Conservation (phyloP, 2,113 vertebrate genomes). For the Proteles cristata region DNA sequence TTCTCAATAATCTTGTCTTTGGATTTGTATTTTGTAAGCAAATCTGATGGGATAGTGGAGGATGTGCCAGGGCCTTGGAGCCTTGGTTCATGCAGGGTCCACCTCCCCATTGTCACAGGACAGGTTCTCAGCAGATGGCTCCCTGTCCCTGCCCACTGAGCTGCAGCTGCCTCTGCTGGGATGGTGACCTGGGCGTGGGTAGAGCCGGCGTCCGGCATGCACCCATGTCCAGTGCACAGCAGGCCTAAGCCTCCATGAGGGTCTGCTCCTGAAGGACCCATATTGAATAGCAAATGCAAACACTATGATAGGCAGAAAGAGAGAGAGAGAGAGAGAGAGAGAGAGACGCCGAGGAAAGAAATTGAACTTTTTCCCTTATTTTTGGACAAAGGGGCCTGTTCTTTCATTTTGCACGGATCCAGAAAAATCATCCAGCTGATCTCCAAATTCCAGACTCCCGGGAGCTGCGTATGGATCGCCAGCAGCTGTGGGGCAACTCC, state of each 20-base stretch:
- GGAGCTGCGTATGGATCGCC: too few relatives aligned
- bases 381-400: background rate
- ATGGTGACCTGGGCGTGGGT: too few relatives aligned
- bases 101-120: background rate
- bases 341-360: background rate
- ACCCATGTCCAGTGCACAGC: background rate
- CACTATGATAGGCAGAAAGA: too few relatives aligned
- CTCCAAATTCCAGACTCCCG: background rate
- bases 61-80: background rate
- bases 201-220: rapidly evolving
- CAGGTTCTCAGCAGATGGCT: background rate
- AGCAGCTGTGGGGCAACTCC: background rate
- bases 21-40: background rate
- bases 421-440: background rate
- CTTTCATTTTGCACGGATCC: background rate
- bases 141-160: background rate
- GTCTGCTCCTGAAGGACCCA: background rate
- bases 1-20: background rate
- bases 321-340: too few relatives aligned
- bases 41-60: background rate
- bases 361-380: background rate
- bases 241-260: background rate
- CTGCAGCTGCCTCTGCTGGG: too few relatives aligned
- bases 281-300: background rate
- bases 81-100: background rate